Evolutionary conservation across 2,888 invertebrate genomes (phyloP), one percentile per base, ranked within the genome.

Genomic region (Cryptus viduatorius): DNA sequence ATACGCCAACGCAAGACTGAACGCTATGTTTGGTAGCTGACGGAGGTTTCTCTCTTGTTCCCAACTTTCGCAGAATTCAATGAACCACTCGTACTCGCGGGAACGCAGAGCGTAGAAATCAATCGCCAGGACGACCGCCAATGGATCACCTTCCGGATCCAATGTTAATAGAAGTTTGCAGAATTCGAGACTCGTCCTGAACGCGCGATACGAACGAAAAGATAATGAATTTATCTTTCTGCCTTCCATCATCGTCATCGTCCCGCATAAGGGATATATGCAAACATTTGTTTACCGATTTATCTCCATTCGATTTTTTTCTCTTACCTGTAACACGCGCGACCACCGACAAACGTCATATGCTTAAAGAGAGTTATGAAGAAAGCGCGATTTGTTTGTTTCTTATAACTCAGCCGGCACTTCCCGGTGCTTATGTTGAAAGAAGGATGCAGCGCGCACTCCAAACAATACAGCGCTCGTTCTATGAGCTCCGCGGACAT

Each of bases 11-110:
- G 98, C 97, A 83, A 97, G 94, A 1, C 98, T 97, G 93, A 96
- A 98, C 0, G 97, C 96, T 95, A 98, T 97, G 92, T 98, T 98
- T n/a, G 98, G 98, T 82, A 98, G 94, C 92, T 97, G 97, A 56
- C 96, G 95, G 64, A 98, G 94, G 94, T 97, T 97, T 88, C 96
- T 95, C 69, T 94, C 93, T 4, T 89, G 91, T 88, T 96, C 96
- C 94, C 95, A 96, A 86, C 95, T 95, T 61, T 95, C 94, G 82
- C 94, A 95, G 83, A 95, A 95, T 90, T 96, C 93, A 91, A 94
- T 94, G 14, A 97, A 94, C 96, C 97, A 98, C 19, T 95, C 94
- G 90, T 96, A 97, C 94, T 98, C 97, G 80, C 95, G 95, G 69
- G 96, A 95, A 85, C 97, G 95, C 67, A 98, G 91, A 0, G 98